Base-by-base conservation (phyloP, 1,140 invertebrate genomes). In the Coenobita brevimanus region DNA sequence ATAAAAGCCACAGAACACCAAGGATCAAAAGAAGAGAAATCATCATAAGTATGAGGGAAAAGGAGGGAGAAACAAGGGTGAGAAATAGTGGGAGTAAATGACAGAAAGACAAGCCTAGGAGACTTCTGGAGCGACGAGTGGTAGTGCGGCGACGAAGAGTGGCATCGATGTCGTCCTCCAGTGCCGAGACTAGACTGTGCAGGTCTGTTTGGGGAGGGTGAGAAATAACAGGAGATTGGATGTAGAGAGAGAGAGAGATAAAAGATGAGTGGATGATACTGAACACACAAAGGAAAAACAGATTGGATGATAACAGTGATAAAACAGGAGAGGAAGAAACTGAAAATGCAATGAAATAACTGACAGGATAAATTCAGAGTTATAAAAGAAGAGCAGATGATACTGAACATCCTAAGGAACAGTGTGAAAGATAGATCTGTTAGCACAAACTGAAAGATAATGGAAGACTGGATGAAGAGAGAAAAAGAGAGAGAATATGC, bases 141-240 rank as follows among this genome's bases (percentile, higher is more conserved):
- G 84, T 15, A 27, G 84, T 71, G 13, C 54, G 46, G 79, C 84
- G 67, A 43, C 76, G 33, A 4, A 87, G 54, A 24, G 84, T 71
- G 36, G 84, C 76, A 46, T 27, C 64, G 84, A 87, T 87, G 84
- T 87, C 84, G 64, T 87, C 84, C 64, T 87, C 84, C 10, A 87
- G 76, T 24, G 84, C 84, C 76, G 79, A 62, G 64, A 87, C 84
- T 80, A 87, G 84, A 87, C 60, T 80, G 84, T 79, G 75, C 84
- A 87, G 62, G 84, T 87, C 84, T 87, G 84, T 62, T 62, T 24
- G 6, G 27, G 3, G 41, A 21, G 46, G 36, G 54, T 30, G 33
- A 54, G 27, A 36, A 30, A 64, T 24, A 24, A 15, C 3, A 17
- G 13, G 3, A n/a, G 24, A n/a, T 3, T 2, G 21, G 46, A 27